Evolutionary conservation across 2,113 vertebrate species (phyloP), one percentile per base, ranked within the genome.

Genomic region (Lepus timidus): DNA sequence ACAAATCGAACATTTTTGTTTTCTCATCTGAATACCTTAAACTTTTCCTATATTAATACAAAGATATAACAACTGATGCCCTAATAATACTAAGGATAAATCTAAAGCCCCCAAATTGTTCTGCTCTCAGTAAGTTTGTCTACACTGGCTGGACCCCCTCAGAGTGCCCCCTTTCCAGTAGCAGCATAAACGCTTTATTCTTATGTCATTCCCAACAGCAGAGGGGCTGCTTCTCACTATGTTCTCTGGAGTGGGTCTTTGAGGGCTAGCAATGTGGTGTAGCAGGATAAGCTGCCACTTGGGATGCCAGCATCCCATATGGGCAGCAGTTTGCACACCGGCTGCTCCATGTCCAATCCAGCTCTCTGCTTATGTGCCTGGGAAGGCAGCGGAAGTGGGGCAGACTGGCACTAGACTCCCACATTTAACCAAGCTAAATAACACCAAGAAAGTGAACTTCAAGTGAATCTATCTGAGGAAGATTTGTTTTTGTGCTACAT

Each of bases 381-480:
- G 44, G 44, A 44, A 44, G 44, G 44, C 44, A 44, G 44, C 44
- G 44, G 44, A 44, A 44, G 44, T 44, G 44, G 44, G 6, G 6
- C 44, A 44, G 44, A 44, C 44, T 44, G 6, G 6, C 44, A 33
- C 8, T n/a, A 78, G 36, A 73, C n/a, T 84, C 23, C 22, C 5
- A 80, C 6, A 82, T 90, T 80, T 79, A 85, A 86, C 74, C 67
- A 85, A 81, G 16, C n/a, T 55, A 89, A 76, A 33, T 33, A 76
- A 68, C 62, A 88, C 33, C 62, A 92, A 85, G 4, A 93, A 76
- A 81, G 19, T 58, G 6, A 91, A 95, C 17, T 83, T 80, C 49
- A 75, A 87, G 55, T 80, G 51, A 85, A 79, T 82, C 23, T 74
- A 4, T 23, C 67, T 12, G 13, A 55, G n/a, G 78, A 71, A 78